A percentile compares a stretch with the other conserved stretches of the same genome.
These are phyloP conservation scores for Poeciliopsis turneri DNA, from an alignment of 2,797 vertebrate species.

Conservation along the genomic window DNA sequence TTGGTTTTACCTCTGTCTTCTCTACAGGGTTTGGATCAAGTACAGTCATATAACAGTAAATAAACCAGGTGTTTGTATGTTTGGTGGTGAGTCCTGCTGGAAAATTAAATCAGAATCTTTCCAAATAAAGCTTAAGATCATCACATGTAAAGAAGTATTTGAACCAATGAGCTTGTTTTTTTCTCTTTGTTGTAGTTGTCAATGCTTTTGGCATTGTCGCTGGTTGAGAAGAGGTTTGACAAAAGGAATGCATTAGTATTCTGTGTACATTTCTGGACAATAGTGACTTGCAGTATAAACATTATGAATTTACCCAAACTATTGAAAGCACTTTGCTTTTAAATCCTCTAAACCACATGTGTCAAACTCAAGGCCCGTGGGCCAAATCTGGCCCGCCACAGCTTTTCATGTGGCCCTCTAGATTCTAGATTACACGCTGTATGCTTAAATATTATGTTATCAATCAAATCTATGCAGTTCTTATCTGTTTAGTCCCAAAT, in stretches of 20 bases:
- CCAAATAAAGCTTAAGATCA: neutral
- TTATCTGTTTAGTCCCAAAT: too few relatives aligned
- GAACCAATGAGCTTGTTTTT: neutral
- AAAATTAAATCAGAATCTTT: neutral
- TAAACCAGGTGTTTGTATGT: neutral
- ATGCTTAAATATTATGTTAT: too few relatives aligned
- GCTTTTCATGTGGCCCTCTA: too few relatives aligned
- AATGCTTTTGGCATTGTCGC: neutral
- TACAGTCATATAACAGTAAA: neutral
- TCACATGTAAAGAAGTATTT: neutral
- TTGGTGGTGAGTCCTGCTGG: neutral
- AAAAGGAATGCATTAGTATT: neutral
- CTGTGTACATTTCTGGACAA: too few relatives aligned
- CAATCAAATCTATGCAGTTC: too few relatives aligned
- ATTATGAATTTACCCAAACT: neutral
- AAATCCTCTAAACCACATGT: neutral
- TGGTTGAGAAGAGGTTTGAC: neutral
- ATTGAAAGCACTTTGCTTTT: neutral
- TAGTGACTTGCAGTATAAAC: neutral
- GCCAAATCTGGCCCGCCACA: too few relatives aligned
- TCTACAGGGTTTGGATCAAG: neutral
- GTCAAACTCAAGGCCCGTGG: too few relatives aligned
- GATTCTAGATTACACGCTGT: too few relatives aligned
- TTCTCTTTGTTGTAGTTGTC: neutral
- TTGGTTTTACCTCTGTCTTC: too few relatives aligned